These are phyloP conservation scores for Trichonephila inaurata DNA, from an alignment of 1,140 invertebrate species.

Conservation along the genomic window DNA sequence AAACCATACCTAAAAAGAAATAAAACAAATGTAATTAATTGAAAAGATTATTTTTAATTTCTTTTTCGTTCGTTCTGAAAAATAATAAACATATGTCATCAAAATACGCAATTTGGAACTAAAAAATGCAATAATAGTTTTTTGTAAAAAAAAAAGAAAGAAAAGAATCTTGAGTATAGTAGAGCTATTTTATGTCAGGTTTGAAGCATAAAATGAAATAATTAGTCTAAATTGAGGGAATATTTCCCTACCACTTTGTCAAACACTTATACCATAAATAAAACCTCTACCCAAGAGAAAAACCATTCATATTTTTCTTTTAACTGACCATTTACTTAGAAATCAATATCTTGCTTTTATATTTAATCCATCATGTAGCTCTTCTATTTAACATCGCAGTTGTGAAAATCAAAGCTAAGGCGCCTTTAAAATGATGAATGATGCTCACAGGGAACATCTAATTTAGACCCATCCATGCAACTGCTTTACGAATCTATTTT, in stretches of 20 bases:
- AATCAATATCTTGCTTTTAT: background rate
- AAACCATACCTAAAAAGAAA: too few relatives aligned
- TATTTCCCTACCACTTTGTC: background rate
- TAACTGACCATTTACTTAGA: background rate
- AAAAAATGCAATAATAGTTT: too few relatives aligned
- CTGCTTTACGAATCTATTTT: slow-evolving; percentile 26
- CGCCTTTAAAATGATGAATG: slow-evolving; percentile 60
- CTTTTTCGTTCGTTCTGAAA: too few relatives aligned
- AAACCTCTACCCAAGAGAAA: background rate
- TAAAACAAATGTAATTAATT: too few relatives aligned
- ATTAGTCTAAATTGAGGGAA: background rate
- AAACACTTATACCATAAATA: background rate
- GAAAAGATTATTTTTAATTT: too few relatives aligned
- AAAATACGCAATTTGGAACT: too few relatives aligned
- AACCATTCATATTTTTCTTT: background rate
- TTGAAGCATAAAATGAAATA: too few relatives aligned
- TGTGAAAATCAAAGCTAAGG: background rate
- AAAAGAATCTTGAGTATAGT: too few relatives aligned
- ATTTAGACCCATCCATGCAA: slow-evolving; percentile 54
- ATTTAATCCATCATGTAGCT: background rate
- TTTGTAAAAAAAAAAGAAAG: too few relatives aligned
- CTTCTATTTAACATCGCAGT: background rate
- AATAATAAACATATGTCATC: too few relatives aligned
- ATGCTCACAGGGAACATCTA: slow-evolving; percentile 23
- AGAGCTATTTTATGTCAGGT: too few relatives aligned